Evolutionary conservation across 2,113 vertebrate species (phyloP).

Genomic region (Vulpes lagopus): DNA sequence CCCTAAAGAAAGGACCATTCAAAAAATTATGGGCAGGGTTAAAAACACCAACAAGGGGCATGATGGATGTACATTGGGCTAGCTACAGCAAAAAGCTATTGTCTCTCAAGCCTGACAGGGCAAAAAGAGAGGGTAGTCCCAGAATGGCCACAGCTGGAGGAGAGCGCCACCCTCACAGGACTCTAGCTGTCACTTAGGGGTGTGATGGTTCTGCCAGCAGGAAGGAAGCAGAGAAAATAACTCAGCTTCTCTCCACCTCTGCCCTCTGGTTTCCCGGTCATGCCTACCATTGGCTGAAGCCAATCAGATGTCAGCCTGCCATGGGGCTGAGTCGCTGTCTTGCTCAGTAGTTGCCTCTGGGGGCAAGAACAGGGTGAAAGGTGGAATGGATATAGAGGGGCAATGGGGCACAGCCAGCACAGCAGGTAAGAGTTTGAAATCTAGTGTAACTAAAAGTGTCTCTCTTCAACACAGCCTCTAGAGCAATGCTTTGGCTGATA

Average conservation of each 20-base stretch:
- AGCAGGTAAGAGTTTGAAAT: not conserved
- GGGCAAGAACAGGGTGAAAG: not conserved
- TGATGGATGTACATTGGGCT: not conserved
- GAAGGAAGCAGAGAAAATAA: conserved; percentile 17
- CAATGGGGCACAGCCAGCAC: not conserved
- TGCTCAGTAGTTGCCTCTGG: not conserved
- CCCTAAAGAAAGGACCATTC: not conserved
- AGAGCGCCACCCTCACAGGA: not conserved
- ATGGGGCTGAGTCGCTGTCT: not conserved
- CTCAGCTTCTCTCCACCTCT: not conserved
- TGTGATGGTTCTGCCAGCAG: not conserved
- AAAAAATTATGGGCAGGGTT: not conserved
- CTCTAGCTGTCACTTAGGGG: not conserved
- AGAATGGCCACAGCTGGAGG: not conserved
- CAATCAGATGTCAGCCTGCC: not conserved
- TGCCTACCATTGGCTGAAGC: not conserved
- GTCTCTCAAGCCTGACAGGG: not conserved
- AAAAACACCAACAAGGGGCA: not conserved
- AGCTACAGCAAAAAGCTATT: not conserved
- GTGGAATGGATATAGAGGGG: not conserved
- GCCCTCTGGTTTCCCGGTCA: not conserved
- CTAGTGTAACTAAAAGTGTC: not conserved
- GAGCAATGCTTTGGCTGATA: not conserved
- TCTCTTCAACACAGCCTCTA: not conserved
- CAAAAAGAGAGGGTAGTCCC: not conserved